Evolutionary conservation across 1,140 invertebrate species (phyloP).

Genomic region (Maniola jurtina): DNA sequence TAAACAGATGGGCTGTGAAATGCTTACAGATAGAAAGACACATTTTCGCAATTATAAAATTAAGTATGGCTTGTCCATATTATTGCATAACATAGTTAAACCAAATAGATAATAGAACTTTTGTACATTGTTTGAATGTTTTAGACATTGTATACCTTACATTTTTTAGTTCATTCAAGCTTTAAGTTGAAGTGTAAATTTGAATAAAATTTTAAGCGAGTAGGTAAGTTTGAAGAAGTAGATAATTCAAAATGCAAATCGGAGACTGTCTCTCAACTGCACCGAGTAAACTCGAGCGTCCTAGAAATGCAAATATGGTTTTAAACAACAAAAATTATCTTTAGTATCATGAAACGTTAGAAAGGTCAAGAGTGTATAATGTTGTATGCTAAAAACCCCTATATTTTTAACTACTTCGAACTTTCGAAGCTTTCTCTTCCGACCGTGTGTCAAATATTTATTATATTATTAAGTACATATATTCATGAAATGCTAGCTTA

Average conservation of each 20-base stretch:
- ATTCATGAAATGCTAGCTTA: no score
- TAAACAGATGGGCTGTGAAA: no score
- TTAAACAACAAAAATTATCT: constrained; percentile 17
- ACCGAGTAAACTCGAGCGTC: constrained; percentile 11
- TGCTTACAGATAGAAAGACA: no score
- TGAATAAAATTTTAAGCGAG: constrained; percentile 6
- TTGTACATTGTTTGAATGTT: no score
- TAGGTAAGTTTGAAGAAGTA: not conserved
- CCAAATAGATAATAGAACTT: no score
- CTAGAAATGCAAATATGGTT: constrained; percentile 18
- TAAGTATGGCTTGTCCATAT: no score
- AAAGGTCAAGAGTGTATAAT: constrained; percentile 29
- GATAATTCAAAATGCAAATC: constrained; percentile 11
- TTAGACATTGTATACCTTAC: no score
- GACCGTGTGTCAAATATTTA: no score
- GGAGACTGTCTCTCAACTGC: constrained; percentile 10
- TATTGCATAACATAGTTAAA: no score
- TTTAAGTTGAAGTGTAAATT: not conserved
- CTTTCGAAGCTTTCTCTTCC: constrained; percentile 11
- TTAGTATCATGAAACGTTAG: constrained; percentile 19
- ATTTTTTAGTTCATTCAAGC: no score
- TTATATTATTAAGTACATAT: no score
- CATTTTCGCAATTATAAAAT: no score
- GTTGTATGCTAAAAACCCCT: constrained; percentile 17
- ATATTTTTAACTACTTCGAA: constrained; percentile 9